Conservation (phyloP, 2,888 invertebrate species). For the Cosmopolites sordidus region DNA sequence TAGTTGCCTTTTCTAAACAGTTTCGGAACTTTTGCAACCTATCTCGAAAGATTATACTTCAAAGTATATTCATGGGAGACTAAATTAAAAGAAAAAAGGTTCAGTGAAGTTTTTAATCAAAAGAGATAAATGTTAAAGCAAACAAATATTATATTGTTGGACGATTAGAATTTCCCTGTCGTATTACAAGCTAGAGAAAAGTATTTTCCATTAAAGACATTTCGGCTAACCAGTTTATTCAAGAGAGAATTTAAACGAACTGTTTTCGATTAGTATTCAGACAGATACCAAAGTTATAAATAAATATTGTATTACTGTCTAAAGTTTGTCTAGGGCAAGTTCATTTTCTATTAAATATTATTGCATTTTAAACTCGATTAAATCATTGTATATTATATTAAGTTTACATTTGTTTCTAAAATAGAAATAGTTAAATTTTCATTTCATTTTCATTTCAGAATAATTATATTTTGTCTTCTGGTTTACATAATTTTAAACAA, state of each 20-base stretch:
- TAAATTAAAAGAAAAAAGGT: no score
- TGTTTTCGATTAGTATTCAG: neutral
- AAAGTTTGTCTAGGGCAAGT: neutral
- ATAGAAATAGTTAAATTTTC: no score
- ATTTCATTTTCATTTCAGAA: no score
- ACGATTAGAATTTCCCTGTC: neutral
- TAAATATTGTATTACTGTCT: neutral
- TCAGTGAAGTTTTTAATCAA: no score
- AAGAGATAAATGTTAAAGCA: neutral
- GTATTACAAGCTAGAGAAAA: neutral
- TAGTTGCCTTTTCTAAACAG: constrained; percentile 7
- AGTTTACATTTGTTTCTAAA: neutral
- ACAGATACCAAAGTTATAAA: neutral
- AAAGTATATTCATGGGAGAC: no score
- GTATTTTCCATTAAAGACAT: no score
- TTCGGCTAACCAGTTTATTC: neutral
- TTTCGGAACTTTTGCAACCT: neutral
- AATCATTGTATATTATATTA: neutral
- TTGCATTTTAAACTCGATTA: neutral
- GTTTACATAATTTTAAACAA: no score
- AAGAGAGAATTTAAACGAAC: neutral
- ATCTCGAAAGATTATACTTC: neutral
- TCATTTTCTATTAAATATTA: neutral
- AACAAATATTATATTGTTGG: neutral
- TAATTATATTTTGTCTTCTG: no score